Conservation (phyloP, 1,140 invertebrate species). For the Sweltsa coloradensis region DNA sequence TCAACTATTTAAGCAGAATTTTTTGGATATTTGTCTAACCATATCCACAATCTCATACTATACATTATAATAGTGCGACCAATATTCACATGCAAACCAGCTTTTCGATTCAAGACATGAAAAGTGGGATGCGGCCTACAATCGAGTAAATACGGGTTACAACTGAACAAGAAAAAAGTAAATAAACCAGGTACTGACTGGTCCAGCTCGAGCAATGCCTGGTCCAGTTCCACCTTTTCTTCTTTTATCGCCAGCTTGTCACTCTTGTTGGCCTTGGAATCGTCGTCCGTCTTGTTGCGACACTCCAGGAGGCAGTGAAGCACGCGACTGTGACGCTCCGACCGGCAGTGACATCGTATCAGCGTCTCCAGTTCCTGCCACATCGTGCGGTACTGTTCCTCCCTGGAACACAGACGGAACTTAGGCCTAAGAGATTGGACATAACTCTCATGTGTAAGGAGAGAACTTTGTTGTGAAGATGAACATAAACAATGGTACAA, state of each 20-base stretch:
- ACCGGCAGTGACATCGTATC: slow-evolving; percentile 60
- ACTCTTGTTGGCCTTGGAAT: slow-evolving; percentile 28
- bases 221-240: slow-evolving; percentile 51
- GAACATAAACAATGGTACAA: too few relatives aligned
- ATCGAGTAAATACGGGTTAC: not conserved
- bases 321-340: slow-evolving; percentile 57
- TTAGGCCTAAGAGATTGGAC: too few relatives aligned
- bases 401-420: slow-evolving; percentile 29
- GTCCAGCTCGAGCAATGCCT: slow-evolving; percentile 43
- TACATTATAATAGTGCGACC: not conserved
- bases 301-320: slow-evolving; percentile 76
- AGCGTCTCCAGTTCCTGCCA: slow-evolving; percentile 83
- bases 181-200: slow-evolving; percentile 28
- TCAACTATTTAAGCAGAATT: too few relatives aligned
- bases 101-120: not conserved
- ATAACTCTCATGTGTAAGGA: too few relatives aligned
- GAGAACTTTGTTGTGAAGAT: too few relatives aligned
- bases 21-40: not conserved
- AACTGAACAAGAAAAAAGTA: not conserved
- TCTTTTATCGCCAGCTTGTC: slow-evolving; percentile 30
- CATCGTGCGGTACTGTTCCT: slow-evolving; percentile 82
- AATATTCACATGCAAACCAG: not conserved
- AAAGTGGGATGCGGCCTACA: not conserved
- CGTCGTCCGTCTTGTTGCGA: slow-evolving; percentile 37
- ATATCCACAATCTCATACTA: not conserved